Percentiles rank a stretch among this genome's conserved stretches.
These are phyloP conservation scores for Latrodectus elegans DNA, from an alignment of 2,888 invertebrate genomes.

Conservation along the genomic window DNA sequence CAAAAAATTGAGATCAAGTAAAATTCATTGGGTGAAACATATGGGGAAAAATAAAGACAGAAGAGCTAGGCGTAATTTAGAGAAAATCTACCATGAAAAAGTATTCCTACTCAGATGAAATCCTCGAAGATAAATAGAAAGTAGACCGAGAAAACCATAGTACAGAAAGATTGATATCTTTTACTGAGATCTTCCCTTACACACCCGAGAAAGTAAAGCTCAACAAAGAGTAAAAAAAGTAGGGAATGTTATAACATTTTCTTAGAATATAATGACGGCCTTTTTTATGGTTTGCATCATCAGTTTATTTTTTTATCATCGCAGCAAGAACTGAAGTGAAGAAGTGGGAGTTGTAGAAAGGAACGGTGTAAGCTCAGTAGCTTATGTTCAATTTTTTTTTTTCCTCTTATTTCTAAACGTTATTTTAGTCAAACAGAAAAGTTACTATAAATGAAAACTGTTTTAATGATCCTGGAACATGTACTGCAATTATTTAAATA, in stretches of 20 bases:
- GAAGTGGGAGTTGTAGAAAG: too few species aligned
- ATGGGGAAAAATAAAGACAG: background rate
- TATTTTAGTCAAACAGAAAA: too few species aligned
- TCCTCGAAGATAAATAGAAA: slow-evolving; percentile 66
- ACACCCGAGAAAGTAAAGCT: slow-evolving; percentile 14
- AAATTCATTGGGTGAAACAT: too few species aligned
- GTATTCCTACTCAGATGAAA: slow-evolving; percentile 42
- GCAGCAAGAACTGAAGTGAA: too few species aligned
- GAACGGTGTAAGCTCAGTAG: too few species aligned
- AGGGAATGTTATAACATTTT: slow-evolving; percentile 31
- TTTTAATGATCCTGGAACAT: too few species aligned
- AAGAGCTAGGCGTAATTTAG: slow-evolving; percentile 6
- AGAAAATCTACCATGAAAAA: slow-evolving; percentile 16
- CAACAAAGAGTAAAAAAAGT: background rate
- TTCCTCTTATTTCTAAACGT: too few species aligned
- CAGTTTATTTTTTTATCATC: slow-evolving; percentile 27
- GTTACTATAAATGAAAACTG: too few species aligned
- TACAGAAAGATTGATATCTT: slow-evolving; percentile 67
- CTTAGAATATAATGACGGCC: slow-evolving; percentile 58
- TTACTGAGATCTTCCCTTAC: slow-evolving; percentile 56
- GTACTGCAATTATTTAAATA: too few species aligned
- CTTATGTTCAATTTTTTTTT: too few species aligned
- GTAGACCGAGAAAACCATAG: slow-evolving; percentile 38
- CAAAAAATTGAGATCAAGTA: too few species aligned
- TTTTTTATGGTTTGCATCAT: slow-evolving; percentile 46